Evolutionary conservation across 2,888 invertebrate species (phyloP).

Genomic region (Teinopalpus imperialis): DNA sequence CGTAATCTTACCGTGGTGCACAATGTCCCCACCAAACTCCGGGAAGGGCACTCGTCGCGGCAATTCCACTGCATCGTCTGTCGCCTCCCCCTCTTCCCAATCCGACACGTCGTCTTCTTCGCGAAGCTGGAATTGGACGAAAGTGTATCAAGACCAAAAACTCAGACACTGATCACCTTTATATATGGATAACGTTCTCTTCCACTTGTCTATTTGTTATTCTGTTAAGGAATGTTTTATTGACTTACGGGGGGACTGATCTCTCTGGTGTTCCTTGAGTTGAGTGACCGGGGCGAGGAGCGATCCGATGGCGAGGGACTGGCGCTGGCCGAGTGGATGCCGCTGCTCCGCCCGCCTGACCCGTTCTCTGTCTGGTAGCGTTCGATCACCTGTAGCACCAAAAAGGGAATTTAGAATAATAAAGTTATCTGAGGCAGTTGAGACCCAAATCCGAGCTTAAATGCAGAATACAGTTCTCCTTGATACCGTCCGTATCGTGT

Average conservation of each 20-base stretch:
- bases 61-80: slow-evolving; percentile 60
- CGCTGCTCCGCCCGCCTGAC: slow-evolving; percentile 82
- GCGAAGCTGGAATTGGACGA: slow-evolving; percentile 54
- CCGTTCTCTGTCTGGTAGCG: slow-evolving; percentile 83
- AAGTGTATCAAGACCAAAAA: too few species aligned
- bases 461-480: too few species aligned
- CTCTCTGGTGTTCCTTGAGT: slow-evolving; percentile 57
- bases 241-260: slow-evolving; percentile 66
- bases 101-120: slow-evolving; percentile 72
- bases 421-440: too few species aligned
- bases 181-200: too few species aligned
- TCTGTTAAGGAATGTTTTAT: too few species aligned
- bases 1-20: slow-evolving; percentile 75
- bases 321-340: slow-evolving; percentile 78
- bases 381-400: slow-evolving; percentile 82
- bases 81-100: slow-evolving; percentile 70
- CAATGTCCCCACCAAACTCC: slow-evolving; percentile 85
- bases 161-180: too few species aligned
- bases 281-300: slow-evolving; percentile 66
- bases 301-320: slow-evolving; percentile 74
- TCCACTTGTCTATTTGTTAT: too few species aligned
- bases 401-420: not conserved
- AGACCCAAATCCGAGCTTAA: too few species aligned
- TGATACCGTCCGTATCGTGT: too few species aligned
- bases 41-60: slow-evolving; percentile 84